These are phyloP conservation scores for Drosophila teissieri DNA, from an alignment of 1,140 invertebrate genomes.

Conservation along the genomic window DNA sequence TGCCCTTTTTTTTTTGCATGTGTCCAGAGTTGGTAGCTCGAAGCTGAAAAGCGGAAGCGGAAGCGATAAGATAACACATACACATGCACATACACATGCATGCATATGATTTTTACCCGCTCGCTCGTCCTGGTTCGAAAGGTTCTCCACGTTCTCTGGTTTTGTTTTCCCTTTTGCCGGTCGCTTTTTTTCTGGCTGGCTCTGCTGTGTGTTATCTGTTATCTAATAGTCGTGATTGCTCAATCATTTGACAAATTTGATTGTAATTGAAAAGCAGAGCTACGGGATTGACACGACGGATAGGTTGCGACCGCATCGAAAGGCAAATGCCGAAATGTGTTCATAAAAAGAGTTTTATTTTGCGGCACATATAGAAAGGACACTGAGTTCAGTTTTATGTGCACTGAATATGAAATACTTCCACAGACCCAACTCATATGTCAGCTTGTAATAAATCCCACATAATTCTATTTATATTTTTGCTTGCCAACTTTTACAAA, in stretches of 20 bases:
- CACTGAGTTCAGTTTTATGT: no score
- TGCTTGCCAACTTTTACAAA: no score
- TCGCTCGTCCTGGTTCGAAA: slow-evolving; percentile 29
- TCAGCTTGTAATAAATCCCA: no score
- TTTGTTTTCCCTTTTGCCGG: slow-evolving; percentile 37
- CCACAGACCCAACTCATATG: no score
- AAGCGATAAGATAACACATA: slow-evolving; percentile 58
- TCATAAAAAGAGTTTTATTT: not conserved
- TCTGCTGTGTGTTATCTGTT: slow-evolving; percentile 73
- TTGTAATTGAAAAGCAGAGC: slow-evolving; percentile 68
- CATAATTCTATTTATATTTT: no score
- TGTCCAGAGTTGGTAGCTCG: slow-evolving; percentile 52
- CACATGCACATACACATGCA: slow-evolving; percentile 17
- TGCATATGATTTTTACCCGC: slow-evolving; percentile 44
- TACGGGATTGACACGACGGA: slow-evolving; percentile 44
- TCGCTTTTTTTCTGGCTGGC: slow-evolving; percentile 12
- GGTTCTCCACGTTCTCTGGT: slow-evolving; percentile 14
- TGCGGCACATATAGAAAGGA: no score
- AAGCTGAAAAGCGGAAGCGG: slow-evolving; percentile 46
- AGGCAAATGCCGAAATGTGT: slow-evolving; percentile 10
- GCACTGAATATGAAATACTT: no score
- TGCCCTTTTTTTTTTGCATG: slow-evolving; percentile 38
- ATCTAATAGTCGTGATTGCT: slow-evolving; percentile 76
- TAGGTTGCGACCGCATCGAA: slow-evolving; percentile 23
- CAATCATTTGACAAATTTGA: slow-evolving; percentile 76